Conservation (phyloP, 2,113 vertebrate genomes). For the Scatophagus argus region DNA sequence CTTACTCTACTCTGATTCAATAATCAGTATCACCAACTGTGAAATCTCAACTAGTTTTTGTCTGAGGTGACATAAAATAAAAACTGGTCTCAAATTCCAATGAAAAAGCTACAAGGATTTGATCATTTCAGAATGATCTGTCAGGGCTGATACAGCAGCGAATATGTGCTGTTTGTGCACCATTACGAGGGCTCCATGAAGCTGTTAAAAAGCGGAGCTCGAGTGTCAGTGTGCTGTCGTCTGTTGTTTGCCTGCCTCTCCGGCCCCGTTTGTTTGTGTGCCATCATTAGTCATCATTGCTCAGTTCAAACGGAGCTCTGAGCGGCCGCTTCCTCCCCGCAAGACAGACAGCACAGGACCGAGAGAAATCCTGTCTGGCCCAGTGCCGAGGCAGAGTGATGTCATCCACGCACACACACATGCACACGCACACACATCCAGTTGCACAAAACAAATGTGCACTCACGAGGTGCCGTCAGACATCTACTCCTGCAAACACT, state of each 20-base stretch:
- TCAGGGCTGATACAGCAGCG: neutral
- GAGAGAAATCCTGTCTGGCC: constrained; percentile 71
- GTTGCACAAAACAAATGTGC: constrained; percentile 46
- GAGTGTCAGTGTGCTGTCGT: constrained; percentile 45
- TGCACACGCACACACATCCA: constrained; percentile 18
- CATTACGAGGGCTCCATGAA: constrained; percentile 11
- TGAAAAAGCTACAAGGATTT: neutral
- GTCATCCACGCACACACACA: constrained; percentile 61
- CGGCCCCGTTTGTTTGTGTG: constrained; percentile 56
- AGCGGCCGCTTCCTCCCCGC: constrained; percentile 7
- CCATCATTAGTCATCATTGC: constrained; percentile 67
- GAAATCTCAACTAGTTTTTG: neutral
- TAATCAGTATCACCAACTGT: neutral
- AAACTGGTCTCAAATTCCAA: neutral
- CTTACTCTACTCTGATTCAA: too few species aligned
- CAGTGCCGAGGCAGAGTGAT: constrained; percentile 63
- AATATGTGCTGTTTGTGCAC: neutral
- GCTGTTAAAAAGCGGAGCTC: constrained; percentile 26
- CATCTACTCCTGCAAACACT: constrained; percentile 42
- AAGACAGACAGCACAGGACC: constrained; percentile 52
- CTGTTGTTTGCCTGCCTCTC: constrained; percentile 46
- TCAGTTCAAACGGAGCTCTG: constrained; percentile 58
- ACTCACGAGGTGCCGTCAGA: constrained; percentile 44
- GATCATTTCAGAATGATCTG: constrained; percentile 2
- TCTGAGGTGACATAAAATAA: neutral